Base-by-base conservation (phyloP, 2,888 invertebrate species). In the Meloe dianella region DNA sequence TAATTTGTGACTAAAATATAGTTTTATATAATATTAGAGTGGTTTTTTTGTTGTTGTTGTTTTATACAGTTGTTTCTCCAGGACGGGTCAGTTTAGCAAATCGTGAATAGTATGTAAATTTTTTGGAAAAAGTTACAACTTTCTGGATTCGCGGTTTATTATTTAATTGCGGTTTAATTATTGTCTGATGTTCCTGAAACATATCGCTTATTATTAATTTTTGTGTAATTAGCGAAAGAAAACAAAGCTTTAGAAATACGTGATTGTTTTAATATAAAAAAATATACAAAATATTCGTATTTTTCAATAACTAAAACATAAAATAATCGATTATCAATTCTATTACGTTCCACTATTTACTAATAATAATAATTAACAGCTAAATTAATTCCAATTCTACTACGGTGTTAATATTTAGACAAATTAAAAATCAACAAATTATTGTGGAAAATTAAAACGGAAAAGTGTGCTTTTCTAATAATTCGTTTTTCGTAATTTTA, bases 31-130 rank as follows among this genome's bases (percentile, higher is more conserved):
- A 27, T 8, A 17, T 17, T 59, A 32, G 1, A 7, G n/a, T n/a
- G 8, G 3, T 35, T 59, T 20, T n/a, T n/a, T 14, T 30, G 14
- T 29, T 27, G 17, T 29, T 1, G 29, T 38, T 5, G 20, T 56
- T 54, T 76, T 74, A 82, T 32, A 82, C 76, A 38, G 78, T 69
- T 29, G 78, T 80, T 70, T 82, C 81, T 56, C 79, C 80, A 29
- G 81, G 81, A 66, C 80, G 69, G 41, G 79, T 74, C 47, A 79
- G 62, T 72, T 79, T 81, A 9, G 76, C 71, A 70, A 83, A 81
- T 71, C 79, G 74, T 47, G 73, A 77, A 73, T 83, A 83, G 68
- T 83, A 83, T 7, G 83, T 82, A 67, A 79, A 83, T 73, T 82
- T 83, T 72, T 77, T 82, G 8, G 81, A 74, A 61, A 79, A 75